Base-by-base conservation (phyloP, 2,113 vertebrate genomes). In the Trogon melanurus region DNA sequence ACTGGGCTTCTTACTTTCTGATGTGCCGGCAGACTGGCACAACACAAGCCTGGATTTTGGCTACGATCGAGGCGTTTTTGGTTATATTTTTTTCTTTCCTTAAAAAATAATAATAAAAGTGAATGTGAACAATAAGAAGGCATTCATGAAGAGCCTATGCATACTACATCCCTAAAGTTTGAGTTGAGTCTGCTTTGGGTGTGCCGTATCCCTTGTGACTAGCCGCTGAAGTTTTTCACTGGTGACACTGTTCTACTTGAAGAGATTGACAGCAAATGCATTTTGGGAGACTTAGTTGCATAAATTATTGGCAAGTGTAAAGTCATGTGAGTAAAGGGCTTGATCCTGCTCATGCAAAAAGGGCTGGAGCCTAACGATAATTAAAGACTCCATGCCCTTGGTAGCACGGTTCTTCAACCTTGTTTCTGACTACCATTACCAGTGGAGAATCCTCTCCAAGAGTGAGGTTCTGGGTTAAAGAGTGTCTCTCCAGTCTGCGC, bases 51-150 rank as follows among this genome's bases (percentile, higher is more conserved):
- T 79, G 66, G n/a, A 51, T 91, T 91, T 73, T 80, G 73, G 47
- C 29, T 0, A 0, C 1, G 2, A 44, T 54, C 2, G 30, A 62
- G 41, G n/a, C 3, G 2, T 23, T 56, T 21, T 16, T 80, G 9
- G 7, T 34, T 32, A 25, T n/a, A 27, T 30, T 23, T 14, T 14
- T 30, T 44, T 4, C 29, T 20, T 45, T 11, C 58, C 58, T 19
- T 17, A 13, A 16, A n/a, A 13, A 44, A 48, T 34, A 69, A 41
- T 41, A 41, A 41, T 41, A 41, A 41, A 41, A 64, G 14, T 57
- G 50, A 61, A 41, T 30, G 30, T 30, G 25, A 79, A 29, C 16
- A 38, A 1, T 67, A 29, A 66, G 32, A 16, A n/a, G 15, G 12
- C 7, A 71, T 75, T 27, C 7, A 17, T 48, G 16, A 6, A 20